Conservation (phyloP, 2,888 invertebrate genomes). For the Chorisops tibialis region DNA sequence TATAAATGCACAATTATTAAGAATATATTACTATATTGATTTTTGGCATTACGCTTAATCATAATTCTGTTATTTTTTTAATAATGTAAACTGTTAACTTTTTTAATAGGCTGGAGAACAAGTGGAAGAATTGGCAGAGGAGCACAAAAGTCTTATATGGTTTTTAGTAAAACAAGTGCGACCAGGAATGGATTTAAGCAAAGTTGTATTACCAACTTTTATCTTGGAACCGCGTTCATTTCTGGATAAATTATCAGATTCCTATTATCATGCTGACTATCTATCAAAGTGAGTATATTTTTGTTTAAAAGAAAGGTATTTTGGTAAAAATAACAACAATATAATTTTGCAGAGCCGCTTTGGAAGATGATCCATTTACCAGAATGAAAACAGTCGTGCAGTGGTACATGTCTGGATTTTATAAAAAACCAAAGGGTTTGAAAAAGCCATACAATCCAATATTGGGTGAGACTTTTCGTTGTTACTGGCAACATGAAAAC, state of each 20-base stretch:
- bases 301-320: not conserved
- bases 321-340: not conserved
- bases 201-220: conserved; percentile 87
- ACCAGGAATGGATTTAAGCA: conserved; percentile 88
- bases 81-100: no score
- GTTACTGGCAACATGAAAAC: conserved; percentile 80
- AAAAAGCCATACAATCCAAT: conserved; percentile 97
- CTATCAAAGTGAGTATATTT: conserved; percentile 66
- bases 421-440: conserved; percentile 90
- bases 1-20: no score
- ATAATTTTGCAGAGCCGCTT: conserved; percentile 62
- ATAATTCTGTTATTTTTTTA: no score
- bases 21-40: no score
- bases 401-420: conserved; percentile 91
- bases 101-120: conserved; percentile 79
- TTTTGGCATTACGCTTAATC: no score
- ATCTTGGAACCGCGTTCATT: conserved; percentile 92
- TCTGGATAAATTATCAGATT: conserved; percentile 88
- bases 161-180: conserved; percentile 90
- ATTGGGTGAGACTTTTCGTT: conserved; percentile 86
- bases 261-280: conserved; percentile 91
- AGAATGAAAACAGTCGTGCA: conserved; percentile 84
- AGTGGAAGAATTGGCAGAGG: conserved; percentile 88
- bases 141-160: conserved; percentile 94
- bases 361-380: conserved; percentile 82